Percentiles rank a stretch among this genome's conserved stretches.
Evolutionary conservation across 2,797 vertebrate species (phyloP).

Genomic region (Oryzias dopingdopingensis): DNA sequence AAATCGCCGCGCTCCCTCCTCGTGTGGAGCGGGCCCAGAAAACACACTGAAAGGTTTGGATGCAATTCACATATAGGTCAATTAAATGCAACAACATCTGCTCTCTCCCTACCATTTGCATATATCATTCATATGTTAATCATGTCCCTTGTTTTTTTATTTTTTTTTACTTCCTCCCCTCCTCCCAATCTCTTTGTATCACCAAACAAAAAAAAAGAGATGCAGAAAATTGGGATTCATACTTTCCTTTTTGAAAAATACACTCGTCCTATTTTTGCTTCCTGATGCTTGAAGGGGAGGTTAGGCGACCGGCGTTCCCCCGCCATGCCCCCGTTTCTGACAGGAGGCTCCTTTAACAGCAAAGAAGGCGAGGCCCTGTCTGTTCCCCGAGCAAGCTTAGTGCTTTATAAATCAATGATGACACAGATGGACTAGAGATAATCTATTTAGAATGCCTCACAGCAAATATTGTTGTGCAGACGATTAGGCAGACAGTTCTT

Average conservation of each 20-base stretch:
- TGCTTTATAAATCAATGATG: conserved; percentile 99
- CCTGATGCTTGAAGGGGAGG: conserved; percentile 82
- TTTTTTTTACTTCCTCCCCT: conserved; percentile 73
- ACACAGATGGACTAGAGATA: conserved; percentile 99
- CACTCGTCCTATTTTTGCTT: conserved; percentile 82
- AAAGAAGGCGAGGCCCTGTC: conserved; percentile 81
- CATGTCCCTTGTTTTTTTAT: conserved; percentile 86
- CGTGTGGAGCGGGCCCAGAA: conserved; percentile 84
- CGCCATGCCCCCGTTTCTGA: conserved; percentile 87
- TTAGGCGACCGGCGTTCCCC: conserved; percentile 85
- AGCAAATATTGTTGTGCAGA: conserved; percentile 99
- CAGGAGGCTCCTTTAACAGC: conserved; percentile 91
- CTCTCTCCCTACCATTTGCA: conserved; percentile 98
- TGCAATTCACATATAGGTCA: conserved; percentile 99
- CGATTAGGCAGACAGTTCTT: conserved; percentile 97
- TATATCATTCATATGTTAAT: conserved; percentile 99
- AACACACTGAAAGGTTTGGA: conserved; percentile 97
- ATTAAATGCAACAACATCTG: conserved; percentile 99
- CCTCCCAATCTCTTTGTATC: conserved; percentile 75
- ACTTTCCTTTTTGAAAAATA: conserved; percentile 63
- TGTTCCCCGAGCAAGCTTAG: conserved; percentile 92
- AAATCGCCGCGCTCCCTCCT: conserved; percentile 50
- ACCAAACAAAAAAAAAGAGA: conserved; percentile 67
- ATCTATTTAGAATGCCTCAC: conserved; percentile 99
- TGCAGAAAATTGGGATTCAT: conserved; percentile 88